Evolutionary conservation across 2,797 vertebrate species (phyloP), one percentile per base, ranked within the genome.

Genomic region (Apogon talboti): DNA sequence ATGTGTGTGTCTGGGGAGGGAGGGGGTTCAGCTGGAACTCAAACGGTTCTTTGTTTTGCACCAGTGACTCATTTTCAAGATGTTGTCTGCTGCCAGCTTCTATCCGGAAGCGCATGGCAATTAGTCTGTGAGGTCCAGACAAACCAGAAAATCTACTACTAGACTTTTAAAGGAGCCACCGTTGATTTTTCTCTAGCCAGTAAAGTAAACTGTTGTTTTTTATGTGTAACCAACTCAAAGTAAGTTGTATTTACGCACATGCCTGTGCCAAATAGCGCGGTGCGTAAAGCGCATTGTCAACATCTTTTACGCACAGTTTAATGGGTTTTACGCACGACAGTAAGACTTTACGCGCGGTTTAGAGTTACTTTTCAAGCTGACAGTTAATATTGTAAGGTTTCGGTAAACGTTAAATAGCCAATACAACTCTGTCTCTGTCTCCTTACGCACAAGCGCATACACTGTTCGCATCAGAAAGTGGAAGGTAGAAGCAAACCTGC

Each of bases 101-200:
- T 94, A 96, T 96, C 96, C 96, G 97, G 97, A 98, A 99, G 96
- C 95, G 94, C 95, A 96, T 94, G 95, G 96, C 96, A 98, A 97
- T 98, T 98, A 98, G 95, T 97, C 96, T 96, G 95, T 95, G 90
- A 93, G 93, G 95, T 97, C 96, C 96, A 98, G 96, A 98, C 96
- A 93, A 96, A 96, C 96, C 94, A 96, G 95, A 96, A 96, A 95
- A 90, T 94, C 94, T 93, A 85, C 90, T 83, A 71, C 68, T 66
- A 50, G 74, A 57, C 74, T 83, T 87, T 93, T 92, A 92, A 93
- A 93, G 90, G 84, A 87, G 89, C 82, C 90, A 87, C 58, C 38
- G 59, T 67, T 33, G 46, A 50, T 57, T 87, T 33, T 85, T 87
- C 79, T 67, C 68, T 18, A 19, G 49, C 40, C 11, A 30, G 15